A percentile compares a stretch with the other conserved stretches of the same genome.
These are phyloP conservation scores for Eugnorisma glareosa DNA, from an alignment of 2,888 invertebrate genomes.

Conservation along the genomic window DNA sequence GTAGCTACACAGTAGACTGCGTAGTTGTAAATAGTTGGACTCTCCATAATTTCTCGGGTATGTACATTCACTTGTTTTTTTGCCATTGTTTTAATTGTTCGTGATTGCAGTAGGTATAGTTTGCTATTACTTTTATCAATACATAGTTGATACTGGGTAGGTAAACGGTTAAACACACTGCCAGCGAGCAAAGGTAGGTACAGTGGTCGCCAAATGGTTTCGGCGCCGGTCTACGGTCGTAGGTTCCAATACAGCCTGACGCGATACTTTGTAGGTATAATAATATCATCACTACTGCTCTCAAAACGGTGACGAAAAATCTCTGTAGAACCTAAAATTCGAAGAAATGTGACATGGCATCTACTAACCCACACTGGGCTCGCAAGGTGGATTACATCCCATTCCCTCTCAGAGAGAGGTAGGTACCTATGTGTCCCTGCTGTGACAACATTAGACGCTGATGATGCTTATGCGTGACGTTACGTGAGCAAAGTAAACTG, in stretches of 20 bases:
- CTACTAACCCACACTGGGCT: neutral
- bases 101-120: neutral
- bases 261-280: neutral
- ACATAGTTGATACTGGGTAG: neutral
- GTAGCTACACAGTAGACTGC: neutral
- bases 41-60: neutral
- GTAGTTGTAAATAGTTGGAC: neutral
- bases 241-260: neutral
- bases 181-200: neutral
- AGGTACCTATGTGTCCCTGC: neutral
- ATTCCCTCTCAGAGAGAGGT: neutral
- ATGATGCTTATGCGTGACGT: too few relatives aligned
- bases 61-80: neutral
- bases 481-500: neutral
- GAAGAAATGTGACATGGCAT: neutral
- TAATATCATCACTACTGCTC: neutral
- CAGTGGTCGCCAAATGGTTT: neutral
- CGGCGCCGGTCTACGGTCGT: neutral
- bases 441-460: too few relatives aligned
- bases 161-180: neutral
- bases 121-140: neutral
- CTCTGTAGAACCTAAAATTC: neutral
- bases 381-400: neutral
- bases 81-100: neutral
- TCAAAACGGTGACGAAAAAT: neutral